These are phyloP conservation scores for Rhagophthalmus giganteus DNA, from an alignment of 2,888 invertebrate species.

Conservation along the genomic window DNA sequence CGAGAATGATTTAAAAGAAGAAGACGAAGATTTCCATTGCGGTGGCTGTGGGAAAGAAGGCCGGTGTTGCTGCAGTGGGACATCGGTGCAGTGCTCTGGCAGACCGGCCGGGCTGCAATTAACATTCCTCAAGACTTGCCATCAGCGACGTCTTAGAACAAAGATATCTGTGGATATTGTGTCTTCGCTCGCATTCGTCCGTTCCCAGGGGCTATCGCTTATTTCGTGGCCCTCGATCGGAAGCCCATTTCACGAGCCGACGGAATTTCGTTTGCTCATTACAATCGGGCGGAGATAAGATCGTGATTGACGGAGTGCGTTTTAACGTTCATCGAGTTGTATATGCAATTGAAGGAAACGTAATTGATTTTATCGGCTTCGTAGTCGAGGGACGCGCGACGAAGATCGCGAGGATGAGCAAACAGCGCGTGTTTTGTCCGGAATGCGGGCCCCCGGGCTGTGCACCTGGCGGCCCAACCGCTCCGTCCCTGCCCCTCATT, in stretches of 20 bases:
- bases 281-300: slow-evolving; percentile 10
- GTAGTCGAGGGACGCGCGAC: slow-evolving; percentile 27
- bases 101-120: slow-evolving; percentile 51
- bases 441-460: slow-evolving; percentile 53
- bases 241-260: slow-evolving; percentile 15
- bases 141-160: slow-evolving; percentile 53
- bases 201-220: slow-evolving; percentile 37
- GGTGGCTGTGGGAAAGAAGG: slow-evolving; percentile 29
- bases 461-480: slow-evolving; percentile 51
- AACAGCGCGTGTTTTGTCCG: slow-evolving; percentile 54
- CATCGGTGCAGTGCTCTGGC: slow-evolving; percentile 41
- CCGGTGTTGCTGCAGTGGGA: slow-evolving; percentile 36
- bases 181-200: slow-evolving; percentile 37
- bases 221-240: slow-evolving; percentile 34
- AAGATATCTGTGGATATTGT: slow-evolving; percentile 49
- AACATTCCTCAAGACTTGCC: slow-evolving; percentile 54
- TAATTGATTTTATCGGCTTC: slow-evolving; percentile 33
- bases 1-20: slow-evolving; percentile 17
- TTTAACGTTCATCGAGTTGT: slow-evolving; percentile 9
- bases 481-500: slow-evolving; percentile 40
- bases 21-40: slow-evolving; percentile 21
- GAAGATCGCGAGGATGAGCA: slow-evolving; percentile 49
- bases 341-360: slow-evolving; percentile 24
- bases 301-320: slow-evolving; percentile 16
- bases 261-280: slow-evolving; percentile 18